Evolutionary conservation across 2,797 vertebrate genomes (phyloP), one percentile per base, ranked within the genome.

Genomic region (Diceros bicornis): DNA sequence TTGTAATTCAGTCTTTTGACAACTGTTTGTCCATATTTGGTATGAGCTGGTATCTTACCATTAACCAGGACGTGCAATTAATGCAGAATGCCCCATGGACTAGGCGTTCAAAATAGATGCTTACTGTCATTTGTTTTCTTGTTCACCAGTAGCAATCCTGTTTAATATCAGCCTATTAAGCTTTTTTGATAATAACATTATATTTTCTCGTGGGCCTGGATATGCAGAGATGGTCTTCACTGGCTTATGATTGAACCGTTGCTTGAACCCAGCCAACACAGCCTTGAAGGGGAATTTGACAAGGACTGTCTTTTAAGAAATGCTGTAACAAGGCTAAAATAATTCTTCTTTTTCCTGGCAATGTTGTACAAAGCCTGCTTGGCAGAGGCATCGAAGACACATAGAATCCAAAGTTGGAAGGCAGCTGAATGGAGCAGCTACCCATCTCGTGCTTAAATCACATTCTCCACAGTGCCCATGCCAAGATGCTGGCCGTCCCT

Each of bases 301-400:
- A 94, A 52, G 69, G 47, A 61, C 57, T 0, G 2, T 27, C 18
- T 1, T 44, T n/a, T 93, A 95, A 95, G 93, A 83, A 94, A 29
- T 72, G 95, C 92, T 88, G 81, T 50, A 64, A 62, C 52, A 11
- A 77, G 84, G 91, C 93, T 96, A 37, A 93, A 84, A 18, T 84
- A 29, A 84, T 91, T 93, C 96, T 75, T 91, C 81, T 93, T 83
- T 90, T 61, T 96, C 78, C 85, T 97, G 97, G 95, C 92, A 87
- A 6, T 57, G 75, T 71, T 93, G 59, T 61, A 29, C 79, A 81
- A 91, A 83, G 83, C 59, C 18, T 89, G 88, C 88, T 96, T 91
- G 92, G 90, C 88, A 86, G 78, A 94, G 59, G 62, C 81, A 32
- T 55, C 0, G 27, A 68, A 32, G 94, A 75, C 21, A 16, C 77